phyloP scores from a whole-genome alignment of 2,888 invertebrate genomes.

The Tromatobia lineatoria region DNA sequence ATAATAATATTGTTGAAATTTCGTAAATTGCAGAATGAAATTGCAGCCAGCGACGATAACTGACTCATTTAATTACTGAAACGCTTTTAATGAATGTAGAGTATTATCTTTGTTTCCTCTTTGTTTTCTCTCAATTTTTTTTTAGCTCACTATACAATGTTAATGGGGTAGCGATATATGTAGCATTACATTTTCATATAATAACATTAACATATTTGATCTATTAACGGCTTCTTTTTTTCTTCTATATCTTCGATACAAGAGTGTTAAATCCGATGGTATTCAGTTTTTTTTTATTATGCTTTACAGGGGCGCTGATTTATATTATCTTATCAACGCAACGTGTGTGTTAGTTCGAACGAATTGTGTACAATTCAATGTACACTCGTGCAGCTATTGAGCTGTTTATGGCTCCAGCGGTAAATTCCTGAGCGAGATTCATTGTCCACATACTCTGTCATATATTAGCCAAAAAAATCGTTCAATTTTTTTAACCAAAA shows the following conservation, averaged over 20 bases:
- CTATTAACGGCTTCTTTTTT: conserved; percentile 73
- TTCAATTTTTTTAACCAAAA: not conserved
- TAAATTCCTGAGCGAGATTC: not conserved
- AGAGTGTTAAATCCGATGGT: conserved; percentile 73
- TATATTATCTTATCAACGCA: conserved; percentile 15
- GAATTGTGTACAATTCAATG: conserved; percentile 5
- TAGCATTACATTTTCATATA: conserved; percentile 77
- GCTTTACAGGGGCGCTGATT: conserved; percentile 66
- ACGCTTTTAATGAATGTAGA: conserved; percentile 57
- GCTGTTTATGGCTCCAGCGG: conserved; percentile 1
- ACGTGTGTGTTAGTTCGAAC: not conserved
- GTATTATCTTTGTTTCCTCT: conserved; percentile 35
- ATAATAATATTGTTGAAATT: conserved; percentile 29
- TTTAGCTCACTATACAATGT: conserved; percentile 66
- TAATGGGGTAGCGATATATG: conserved; percentile 72
- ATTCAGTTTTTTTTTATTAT: conserved; percentile 67
- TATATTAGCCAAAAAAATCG: not conserved
- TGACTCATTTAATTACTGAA: conserved; percentile 55
- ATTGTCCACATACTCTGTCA: not conserved
- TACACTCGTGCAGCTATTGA: conserved; percentile 33
- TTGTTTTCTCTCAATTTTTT: conserved; percentile 42
- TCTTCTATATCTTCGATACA: conserved; percentile 74
- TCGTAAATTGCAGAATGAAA: conserved; percentile 24
- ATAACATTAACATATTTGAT: conserved; percentile 77
- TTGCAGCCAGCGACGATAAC: conserved; percentile 50